phyloP scores from a whole-genome alignment of 1,140 invertebrate genomes.

The Lithobius niger region DNA sequence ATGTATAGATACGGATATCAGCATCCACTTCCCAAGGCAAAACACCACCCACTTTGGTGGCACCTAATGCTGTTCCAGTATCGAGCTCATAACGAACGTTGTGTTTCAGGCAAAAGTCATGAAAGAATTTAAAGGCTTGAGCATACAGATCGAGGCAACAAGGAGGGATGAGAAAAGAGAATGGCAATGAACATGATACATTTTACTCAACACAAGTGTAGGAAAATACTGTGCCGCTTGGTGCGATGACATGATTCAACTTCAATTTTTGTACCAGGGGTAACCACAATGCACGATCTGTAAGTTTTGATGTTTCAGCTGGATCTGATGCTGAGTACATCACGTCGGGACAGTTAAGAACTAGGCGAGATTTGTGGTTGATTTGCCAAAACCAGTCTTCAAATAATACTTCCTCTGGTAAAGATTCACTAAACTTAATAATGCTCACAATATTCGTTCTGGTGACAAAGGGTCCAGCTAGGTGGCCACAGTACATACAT shows the following conservation, averaged over 20 bases:
- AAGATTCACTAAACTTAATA: slow-evolving; percentile 14
- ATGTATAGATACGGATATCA: no score
- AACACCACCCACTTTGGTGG: slow-evolving; percentile 22
- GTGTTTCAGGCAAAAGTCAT: slow-evolving; percentile 8
- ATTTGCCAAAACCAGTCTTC: slow-evolving; percentile 16
- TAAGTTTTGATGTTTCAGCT: not conserved
- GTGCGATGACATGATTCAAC: slow-evolving; percentile 12
- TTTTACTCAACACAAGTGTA: slow-evolving; percentile 16
- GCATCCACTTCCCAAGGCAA: slow-evolving; percentile 27
- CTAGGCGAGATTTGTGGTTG: not conserved
- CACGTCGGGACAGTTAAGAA: not conserved
- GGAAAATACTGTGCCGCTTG: slow-evolving; percentile 7
- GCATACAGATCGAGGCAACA: slow-evolving; percentile 18
- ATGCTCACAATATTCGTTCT: slow-evolving; percentile 13
- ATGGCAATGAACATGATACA: slow-evolving; percentile 12
- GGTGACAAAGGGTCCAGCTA: slow-evolving; percentile 24
- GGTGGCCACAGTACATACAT: slow-evolving; percentile 27
- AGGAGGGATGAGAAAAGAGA: slow-evolving; percentile 8
- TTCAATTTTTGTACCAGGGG: slow-evolving; percentile 17
- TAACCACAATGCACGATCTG: slow-evolving; percentile 12
- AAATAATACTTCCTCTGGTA: slow-evolving; percentile 14
- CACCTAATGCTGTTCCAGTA: slow-evolving; percentile 23
- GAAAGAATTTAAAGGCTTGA: slow-evolving; percentile 9
- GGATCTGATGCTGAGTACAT: slow-evolving; percentile 7
- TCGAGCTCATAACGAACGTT: slow-evolving; percentile 22